Evolutionary conservation across 2,888 invertebrate species (phyloP), one percentile per base, ranked within the genome.

Genomic region (Andrena flavipes): DNA sequence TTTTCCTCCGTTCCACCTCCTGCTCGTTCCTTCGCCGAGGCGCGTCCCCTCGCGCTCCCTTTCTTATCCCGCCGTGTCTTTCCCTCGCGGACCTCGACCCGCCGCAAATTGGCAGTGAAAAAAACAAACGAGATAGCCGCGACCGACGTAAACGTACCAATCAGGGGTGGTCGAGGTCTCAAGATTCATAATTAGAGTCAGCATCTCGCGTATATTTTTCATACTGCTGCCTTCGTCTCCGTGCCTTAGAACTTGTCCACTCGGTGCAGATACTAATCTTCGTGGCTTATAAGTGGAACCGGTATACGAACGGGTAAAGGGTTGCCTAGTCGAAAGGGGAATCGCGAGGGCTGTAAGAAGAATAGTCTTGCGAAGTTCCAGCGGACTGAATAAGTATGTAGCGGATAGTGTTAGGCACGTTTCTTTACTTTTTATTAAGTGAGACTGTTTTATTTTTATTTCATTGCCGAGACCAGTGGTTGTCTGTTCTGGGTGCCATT

Each of bases 51-150:
- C 59, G 29, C 26, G 42, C 74, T 73, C 64, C 51, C 42, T 35
- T 60, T 77, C 70, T 82, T 67, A 49, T 72, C 54, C 30, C 23
- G 29, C 59, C 71, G 64, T 48, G 62, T 76, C 75, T 69, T 64
- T 70, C 67, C 64, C 42, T 54, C 65, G 20, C 16, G 42, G 42
- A 42, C 70, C 74, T 48, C 54, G 35, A 33, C 56, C 20, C 67
- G 49, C 54, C 73, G 88, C 85, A 88, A 88, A 87, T 88, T 88
- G 88, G 82, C 80, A 70, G 63, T 60, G 80, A 35, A 35, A 80
- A 80, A 42, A 84, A 88, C 63, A 80, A 78, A 78, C 65, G 51
- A 69, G 70, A 68, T 16, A 42, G n/a, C 29, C 35, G 8, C 42
- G 76, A 30, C 16, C 77, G 83, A 78, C 71, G 83, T 78, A 78